Base-by-base conservation (phyloP, 92 coral and sea anemone species). In the Zoanthus solanderi region DNA sequence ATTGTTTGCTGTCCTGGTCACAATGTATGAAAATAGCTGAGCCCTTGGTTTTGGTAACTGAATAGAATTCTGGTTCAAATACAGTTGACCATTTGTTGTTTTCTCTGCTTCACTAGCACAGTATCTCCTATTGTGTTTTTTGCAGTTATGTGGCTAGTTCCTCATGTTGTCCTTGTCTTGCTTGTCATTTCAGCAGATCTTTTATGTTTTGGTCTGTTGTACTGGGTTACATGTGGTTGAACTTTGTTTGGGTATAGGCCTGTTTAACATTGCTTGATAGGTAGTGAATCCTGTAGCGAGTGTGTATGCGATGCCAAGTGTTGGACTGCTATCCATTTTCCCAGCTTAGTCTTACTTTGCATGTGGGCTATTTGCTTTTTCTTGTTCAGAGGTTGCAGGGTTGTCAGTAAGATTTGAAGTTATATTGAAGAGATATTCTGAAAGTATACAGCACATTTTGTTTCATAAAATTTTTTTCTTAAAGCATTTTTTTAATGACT, bases 1-100 rank as follows among this genome's bases (percentile, higher is more conserved):
- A 29, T 74, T 37, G 56, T 58, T 74, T 75, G 18, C 83, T 74
- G 32, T 85, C 84, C 78, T 52, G 65, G 29, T 75, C 50, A 5
- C 77, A 69, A 76, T 78, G 65, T 76, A 78, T 78, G 53, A 47
- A 76, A 71, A 77, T 87, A n/a, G 90, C 23, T 47, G 90, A 87
- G 71, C 85, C 90, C n/a, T 78, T 60, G 46, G 52, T 87, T 48
- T 68, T 65, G 28, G 63, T 78, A 30, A 87, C 78, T 83, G 46
- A 52, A 65, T 87, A 87, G 13, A 87, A 87, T 8, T 85, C 90
- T 44, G 71, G 90, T 16, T 78, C 90, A 53, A 87, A 87, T 10
- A 85, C 78, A 13, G 90, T 87, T 7, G 86, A 69, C 86, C 79
- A 87, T 69, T 87, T 87, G 63, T 78, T 87, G 12, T 63, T 78